Evolutionary conservation across 2,113 vertebrate species (phyloP), one percentile per base, ranked within the genome.

Genomic region (Aramus guarauna): DNA sequence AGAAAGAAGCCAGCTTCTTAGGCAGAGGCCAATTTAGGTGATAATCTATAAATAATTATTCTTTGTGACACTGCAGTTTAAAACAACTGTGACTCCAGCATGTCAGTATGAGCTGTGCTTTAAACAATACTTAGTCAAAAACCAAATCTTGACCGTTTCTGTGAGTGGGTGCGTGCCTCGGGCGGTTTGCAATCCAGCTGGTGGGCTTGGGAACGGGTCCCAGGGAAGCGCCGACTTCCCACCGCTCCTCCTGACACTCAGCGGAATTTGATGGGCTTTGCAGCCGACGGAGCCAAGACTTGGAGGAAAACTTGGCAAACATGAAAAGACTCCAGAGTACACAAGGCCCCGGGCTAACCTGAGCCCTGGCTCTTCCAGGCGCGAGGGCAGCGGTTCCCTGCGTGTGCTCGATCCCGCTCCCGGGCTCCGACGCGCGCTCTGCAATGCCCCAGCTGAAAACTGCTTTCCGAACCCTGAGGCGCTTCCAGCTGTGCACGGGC

Each of bases 171-270:
- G 26, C 6, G 37, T 69, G 63, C 47, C 81, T 60, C 15, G 58
- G 41, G n/a, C 82, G 39, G 37, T 58, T 43, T 64, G 56, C 52
- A 52, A 1, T 29, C 34, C 36, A 29, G 9, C 26, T 17, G 47
- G n/a, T 36, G 27, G 55, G 52, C 64, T 81, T 39, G 34, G 64
- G 6, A 9, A 19, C 4, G 11, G 20, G 14, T 22, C 39, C 27
- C 37, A 18, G 36, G 34, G 43, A 45, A 43, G 12, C 7, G 15
- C 34, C 21, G 14, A 11, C 53, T 36, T 37, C 72, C 64, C 52
- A 19, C 45, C 1, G 4, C 52, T 59, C 7, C 0, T 45, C 39
- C 45, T 72, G 58, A 41, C 0, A 1, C 37, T n/a, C 13, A 0
- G 24, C 30, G 1, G 3, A 47, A 19, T 83, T 50, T 19, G 29